phyloP scores from a whole-genome alignment of 2,797 vertebrate genomes.

The Lophotriccus pileatus region DNA sequence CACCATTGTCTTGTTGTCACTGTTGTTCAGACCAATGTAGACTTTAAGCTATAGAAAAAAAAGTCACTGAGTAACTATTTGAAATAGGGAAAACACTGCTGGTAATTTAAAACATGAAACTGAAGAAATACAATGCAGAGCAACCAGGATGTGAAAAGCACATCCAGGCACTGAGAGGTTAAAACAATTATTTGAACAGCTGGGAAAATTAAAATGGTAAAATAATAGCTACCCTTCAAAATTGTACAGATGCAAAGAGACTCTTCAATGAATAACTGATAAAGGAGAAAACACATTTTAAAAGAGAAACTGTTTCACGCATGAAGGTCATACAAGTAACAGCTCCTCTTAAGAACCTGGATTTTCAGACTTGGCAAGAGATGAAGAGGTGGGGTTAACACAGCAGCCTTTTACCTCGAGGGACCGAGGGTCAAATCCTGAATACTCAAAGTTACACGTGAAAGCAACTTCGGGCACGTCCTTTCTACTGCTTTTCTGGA shows the following conservation, averaged over 20 bases:
- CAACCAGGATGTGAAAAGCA: slow-evolving; percentile 40
- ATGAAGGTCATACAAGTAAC: slow-evolving; percentile 70
- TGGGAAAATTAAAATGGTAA: slow-evolving; percentile 75
- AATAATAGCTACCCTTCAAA: slow-evolving; percentile 74
- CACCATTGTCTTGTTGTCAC: not conserved
- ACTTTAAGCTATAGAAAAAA: not conserved
- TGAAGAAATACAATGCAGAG: slow-evolving; percentile 35
- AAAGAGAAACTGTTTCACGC: slow-evolving; percentile 59
- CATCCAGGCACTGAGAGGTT: slow-evolving; percentile 69
- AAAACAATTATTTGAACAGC: slow-evolving; percentile 74
- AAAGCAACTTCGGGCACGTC: not conserved
- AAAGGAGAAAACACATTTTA: slow-evolving; percentile 68
- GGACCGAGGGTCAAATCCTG: not conserved
- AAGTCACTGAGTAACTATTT: not conserved
- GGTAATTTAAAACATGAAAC: slow-evolving; percentile 20
- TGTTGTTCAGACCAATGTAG: not conserved
- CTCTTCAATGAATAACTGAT: slow-evolving; percentile 75
- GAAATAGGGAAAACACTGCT: not conserved
- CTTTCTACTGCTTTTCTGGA: not conserved
- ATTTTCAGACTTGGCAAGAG: slow-evolving; percentile 44
- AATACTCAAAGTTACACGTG: not conserved
- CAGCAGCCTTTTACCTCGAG: not conserved
- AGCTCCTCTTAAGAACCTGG: slow-evolving; percentile 37
- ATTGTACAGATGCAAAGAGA: slow-evolving; percentile 69
- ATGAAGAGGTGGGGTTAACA: slow-evolving; percentile 24